Percentiles rank a stretch among this genome's conserved stretches.
These are phyloP conservation scores for Sebastes itinus DNA, from an alignment of 2,797 vertebrate species.

Conservation along the genomic window DNA sequence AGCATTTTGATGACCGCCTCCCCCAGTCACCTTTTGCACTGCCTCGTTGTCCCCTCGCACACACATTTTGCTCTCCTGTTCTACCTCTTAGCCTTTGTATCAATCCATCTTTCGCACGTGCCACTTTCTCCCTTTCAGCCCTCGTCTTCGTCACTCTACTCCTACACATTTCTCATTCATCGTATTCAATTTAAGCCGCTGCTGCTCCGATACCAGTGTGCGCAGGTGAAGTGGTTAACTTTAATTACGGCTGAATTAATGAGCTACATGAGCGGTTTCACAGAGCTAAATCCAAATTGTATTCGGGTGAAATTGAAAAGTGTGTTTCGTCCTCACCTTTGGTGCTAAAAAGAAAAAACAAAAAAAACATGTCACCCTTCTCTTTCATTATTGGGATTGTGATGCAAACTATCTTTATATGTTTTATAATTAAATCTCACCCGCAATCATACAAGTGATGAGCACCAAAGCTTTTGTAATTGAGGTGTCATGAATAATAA, in stretches of 20 bases:
- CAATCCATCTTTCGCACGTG: constrained; percentile 37
- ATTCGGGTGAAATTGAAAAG: constrained; percentile 17
- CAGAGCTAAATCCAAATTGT: constrained; percentile 4
- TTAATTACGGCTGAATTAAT: constrained; percentile 75
- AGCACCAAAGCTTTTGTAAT: constrained; percentile 49
- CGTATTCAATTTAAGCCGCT: neutral
- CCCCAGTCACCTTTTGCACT: constrained; percentile 56
- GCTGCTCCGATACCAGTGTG: neutral
- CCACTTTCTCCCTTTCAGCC: constrained; percentile 12
- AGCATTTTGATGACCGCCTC: constrained; percentile 81
- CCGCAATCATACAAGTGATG: constrained; percentile 54
- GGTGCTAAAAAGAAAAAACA: constrained; percentile 15
- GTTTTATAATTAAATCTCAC: constrained; percentile 59
- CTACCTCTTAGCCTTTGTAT: constrained; percentile 36
- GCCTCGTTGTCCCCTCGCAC: constrained; percentile 11
- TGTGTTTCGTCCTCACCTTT: constrained; percentile 15
- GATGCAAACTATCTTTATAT: constrained; percentile 50
- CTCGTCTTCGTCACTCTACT: neutral
- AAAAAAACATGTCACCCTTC: constrained; percentile 10
- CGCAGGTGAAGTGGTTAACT: constrained; percentile 52
- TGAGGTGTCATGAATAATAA: constrained; percentile 56
- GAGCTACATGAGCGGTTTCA: constrained; percentile 39
- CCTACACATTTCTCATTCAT: neutral
- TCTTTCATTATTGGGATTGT: constrained; percentile 43
- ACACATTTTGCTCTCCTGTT: constrained; percentile 27